Percentiles rank a stretch among this genome's conserved stretches.
Evolutionary conservation across 2,888 invertebrate genomes (phyloP).

Genomic region (Unio delphinus): DNA sequence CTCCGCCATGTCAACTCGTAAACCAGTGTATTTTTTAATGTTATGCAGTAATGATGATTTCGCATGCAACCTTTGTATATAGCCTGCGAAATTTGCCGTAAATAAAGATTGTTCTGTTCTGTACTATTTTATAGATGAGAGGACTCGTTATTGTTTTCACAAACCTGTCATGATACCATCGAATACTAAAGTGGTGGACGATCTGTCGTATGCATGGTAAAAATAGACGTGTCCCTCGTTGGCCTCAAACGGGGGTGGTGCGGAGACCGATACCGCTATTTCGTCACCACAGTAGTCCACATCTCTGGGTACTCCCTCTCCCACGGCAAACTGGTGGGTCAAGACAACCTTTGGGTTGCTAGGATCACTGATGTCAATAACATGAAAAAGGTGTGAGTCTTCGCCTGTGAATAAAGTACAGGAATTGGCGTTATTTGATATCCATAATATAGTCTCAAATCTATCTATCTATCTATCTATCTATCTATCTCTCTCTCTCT

Average conservation of each 20-base stretch:
- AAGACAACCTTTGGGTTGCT: conserved; percentile 24
- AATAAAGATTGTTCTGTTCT: too few relatives aligned
- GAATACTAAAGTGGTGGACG: conserved; percentile 13
- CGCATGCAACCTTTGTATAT: too few relatives aligned
- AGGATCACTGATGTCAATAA: conserved; percentile 48
- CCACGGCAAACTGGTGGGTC: conserved; percentile 29
- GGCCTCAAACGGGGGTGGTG: conserved; percentile 24
- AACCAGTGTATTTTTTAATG: too few relatives aligned
- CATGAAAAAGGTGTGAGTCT: conserved; percentile 44
- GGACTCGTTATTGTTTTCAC: too few relatives aligned
- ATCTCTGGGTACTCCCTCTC: conserved; percentile 42
- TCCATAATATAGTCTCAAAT: not conserved
- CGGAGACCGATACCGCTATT: conserved; percentile 39
- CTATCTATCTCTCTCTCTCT: too few relatives aligned
- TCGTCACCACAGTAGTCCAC: conserved; percentile 39
- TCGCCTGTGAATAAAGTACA: conserved; percentile 26
- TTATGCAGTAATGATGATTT: too few relatives aligned
- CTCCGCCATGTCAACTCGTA: too few relatives aligned
- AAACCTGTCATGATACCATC: conserved; percentile 31
- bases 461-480: too few relatives aligned
- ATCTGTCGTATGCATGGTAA: conserved; percentile 25
- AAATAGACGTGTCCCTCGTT: conserved; percentile 47
- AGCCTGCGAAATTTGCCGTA: too few relatives aligned
- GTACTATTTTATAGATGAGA: too few relatives aligned
- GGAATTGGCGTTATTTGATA: not conserved